A percentile compares a stretch with the other conserved stretches of the same genome.
These are phyloP conservation scores for human DNA, from an alignment of 2,113 vertebrate genomes.

Conservation along the genomic window DNA sequence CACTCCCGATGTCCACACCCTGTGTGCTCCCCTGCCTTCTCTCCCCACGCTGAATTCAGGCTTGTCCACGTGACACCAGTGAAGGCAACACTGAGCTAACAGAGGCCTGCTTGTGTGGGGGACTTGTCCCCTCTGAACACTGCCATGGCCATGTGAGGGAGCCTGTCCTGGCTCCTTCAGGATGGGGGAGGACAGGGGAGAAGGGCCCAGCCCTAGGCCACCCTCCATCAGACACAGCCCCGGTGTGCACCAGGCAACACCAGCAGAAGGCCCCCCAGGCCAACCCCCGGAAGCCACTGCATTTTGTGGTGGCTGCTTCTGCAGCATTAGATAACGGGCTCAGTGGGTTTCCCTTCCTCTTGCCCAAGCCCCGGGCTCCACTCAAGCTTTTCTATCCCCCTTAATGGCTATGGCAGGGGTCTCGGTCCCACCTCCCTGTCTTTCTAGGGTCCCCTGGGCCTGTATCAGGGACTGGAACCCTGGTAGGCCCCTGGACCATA, in stretches of 20 bases:
- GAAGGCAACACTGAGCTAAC: background rate
- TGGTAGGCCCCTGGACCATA: rapidly evolving
- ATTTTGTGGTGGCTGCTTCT: background rate
- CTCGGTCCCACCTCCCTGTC: background rate
- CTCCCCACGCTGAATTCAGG: rapidly evolving
- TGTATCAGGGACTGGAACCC: background rate
- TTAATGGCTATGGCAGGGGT: background rate
- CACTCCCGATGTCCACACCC: rapidly evolving
- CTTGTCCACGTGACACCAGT: background rate
- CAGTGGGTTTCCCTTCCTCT: background rate
- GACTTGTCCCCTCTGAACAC: background rate
- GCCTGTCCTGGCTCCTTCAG: background rate
- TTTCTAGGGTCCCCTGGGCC: background rate
- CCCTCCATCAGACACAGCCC: background rate
- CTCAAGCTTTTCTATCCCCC: no score
- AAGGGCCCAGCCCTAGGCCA: no score
- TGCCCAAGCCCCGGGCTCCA: rapidly evolving
- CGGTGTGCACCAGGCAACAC: background rate
- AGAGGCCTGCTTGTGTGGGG: background rate
- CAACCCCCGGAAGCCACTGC: rapidly evolving
- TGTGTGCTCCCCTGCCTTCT: background rate
- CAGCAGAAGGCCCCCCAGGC: background rate
- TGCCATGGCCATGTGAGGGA: background rate
- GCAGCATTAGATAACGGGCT: rapidly evolving
- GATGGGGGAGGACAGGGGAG: background rate